These are phyloP conservation scores for Campoletis raptor DNA, from an alignment of 2,888 invertebrate genomes.

Conservation along the genomic window DNA sequence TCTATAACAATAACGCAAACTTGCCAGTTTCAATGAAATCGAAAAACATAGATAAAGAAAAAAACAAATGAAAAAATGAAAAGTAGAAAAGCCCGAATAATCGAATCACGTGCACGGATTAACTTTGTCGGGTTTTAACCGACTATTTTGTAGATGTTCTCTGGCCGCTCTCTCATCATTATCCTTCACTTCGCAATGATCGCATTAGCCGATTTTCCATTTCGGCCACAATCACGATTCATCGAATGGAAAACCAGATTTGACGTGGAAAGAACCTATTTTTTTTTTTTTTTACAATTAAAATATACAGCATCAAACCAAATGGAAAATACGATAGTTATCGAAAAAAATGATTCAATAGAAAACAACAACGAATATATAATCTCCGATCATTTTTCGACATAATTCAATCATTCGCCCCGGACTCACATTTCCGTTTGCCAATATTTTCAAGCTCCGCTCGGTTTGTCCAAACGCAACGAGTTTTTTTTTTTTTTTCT, in stretches of 20 bases:
- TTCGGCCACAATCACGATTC: conserved; percentile 66
- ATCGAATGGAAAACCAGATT: conserved; percentile 67
- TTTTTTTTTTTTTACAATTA: conserved; percentile 9
- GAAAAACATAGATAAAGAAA: conserved; percentile 4
- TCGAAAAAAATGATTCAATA: conserved; percentile 24
- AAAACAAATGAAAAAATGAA: neutral
- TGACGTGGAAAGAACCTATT: conserved; percentile 44
- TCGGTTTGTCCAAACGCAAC: neutral
- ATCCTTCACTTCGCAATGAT: conserved; percentile 29
- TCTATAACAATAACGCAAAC: conserved; percentile 31
- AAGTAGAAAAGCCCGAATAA: conserved; percentile 53
- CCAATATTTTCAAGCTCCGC: conserved; percentile 7
- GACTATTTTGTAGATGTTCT: conserved; percentile 27
- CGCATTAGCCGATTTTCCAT: conserved; percentile 66
- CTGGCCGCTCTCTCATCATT: conserved; percentile 1
- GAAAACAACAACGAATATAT: neutral
- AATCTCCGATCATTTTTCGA: conserved; percentile 16
- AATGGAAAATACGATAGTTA: conserved; percentile 29
- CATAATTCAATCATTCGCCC: conserved; percentile 24
- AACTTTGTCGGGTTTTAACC: conserved; percentile 61
- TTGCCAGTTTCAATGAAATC: conserved; percentile 53
- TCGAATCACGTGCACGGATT: conserved; percentile 68
- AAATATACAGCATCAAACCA: neutral
- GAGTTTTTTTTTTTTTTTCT: neutral
- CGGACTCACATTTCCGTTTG: conserved; percentile 6